Evolutionary conservation across 2,797 vertebrate species (phyloP).

Genomic region (Rousettus madagascariensis): DNA sequence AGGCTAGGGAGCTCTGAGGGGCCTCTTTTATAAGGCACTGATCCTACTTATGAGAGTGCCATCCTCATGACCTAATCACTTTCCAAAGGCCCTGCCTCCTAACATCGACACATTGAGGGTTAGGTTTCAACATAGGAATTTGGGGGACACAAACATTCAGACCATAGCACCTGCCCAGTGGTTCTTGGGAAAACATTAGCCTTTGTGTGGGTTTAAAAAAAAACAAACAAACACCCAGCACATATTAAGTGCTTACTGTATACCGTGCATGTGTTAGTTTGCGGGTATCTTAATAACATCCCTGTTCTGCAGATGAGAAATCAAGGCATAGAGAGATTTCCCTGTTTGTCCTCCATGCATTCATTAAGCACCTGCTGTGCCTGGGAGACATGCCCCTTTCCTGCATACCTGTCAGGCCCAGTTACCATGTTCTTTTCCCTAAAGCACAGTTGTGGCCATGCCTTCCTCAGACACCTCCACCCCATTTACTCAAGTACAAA

Average conservation of each 20-base stretch:
- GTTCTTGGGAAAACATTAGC: background rate
- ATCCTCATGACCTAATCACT: background rate
- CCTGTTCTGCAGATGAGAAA: background rate
- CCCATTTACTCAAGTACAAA: background rate
- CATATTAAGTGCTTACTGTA: background rate
- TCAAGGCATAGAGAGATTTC: background rate
- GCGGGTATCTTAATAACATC: background rate
- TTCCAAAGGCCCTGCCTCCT: background rate
- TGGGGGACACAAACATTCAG: background rate
- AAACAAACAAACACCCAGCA: no score
- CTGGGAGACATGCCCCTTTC: background rate
- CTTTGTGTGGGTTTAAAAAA: background rate
- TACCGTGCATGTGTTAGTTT: accelerated
- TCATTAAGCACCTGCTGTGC: background rate
- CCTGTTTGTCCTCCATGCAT: background rate
- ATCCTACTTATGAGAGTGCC: background rate
- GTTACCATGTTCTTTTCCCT: background rate
- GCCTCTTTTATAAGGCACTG: background rate
- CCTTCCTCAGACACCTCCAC: background rate
- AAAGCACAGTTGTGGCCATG: accelerated
- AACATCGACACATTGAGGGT: background rate
- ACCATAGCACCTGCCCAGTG: background rate
- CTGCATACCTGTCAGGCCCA: no score
- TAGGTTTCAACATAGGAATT: background rate
- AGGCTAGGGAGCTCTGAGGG: background rate